phyloP scores from a whole-genome alignment of 1,140 invertebrate species.

The Sitophilus oryzae region DNA sequence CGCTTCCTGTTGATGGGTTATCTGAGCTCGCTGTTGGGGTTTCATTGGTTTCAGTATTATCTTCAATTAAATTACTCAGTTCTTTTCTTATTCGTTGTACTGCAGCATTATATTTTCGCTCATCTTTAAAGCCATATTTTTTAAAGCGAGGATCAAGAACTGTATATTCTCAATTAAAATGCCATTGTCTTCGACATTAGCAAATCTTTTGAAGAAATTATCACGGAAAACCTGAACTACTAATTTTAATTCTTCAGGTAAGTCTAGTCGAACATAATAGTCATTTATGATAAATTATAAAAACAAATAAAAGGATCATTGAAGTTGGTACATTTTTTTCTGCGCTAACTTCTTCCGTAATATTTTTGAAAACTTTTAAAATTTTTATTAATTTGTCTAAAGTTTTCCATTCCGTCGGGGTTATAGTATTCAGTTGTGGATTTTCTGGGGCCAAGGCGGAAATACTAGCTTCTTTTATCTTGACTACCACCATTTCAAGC shows the following conservation, averaged over 20 bases:
- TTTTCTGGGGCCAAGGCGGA: not conserved
- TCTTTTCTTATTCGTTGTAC: too few species aligned
- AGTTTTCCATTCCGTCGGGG: not conserved
- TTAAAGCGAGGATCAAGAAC: conserved; percentile 4
- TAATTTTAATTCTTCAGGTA: too few species aligned
- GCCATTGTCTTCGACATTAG: not conserved
- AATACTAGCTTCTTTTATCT: not conserved
- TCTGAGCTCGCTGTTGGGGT: too few species aligned
- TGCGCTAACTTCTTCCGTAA: too few species aligned
- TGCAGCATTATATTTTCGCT: conserved; percentile 1
- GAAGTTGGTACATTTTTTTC: not conserved
- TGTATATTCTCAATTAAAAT: conserved; percentile 4
- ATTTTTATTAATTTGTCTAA: not conserved
- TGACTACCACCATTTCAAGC: conserved; percentile 2
- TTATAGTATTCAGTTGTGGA: not conserved
- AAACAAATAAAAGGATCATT: conserved; percentile 3
- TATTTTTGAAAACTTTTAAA: not conserved
- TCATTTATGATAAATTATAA: conserved; percentile 2
- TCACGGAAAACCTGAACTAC: not conserved
- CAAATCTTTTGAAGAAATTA: conserved; percentile 1
- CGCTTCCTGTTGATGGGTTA: too few species aligned
- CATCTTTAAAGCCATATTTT: conserved; percentile 1
- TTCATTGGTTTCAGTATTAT: too few species aligned
- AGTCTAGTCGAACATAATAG: too few species aligned
- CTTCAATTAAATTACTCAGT: too few species aligned